Base-by-base conservation (phyloP, 2,113 vertebrate species). In the Epinephelus moara region DNA sequence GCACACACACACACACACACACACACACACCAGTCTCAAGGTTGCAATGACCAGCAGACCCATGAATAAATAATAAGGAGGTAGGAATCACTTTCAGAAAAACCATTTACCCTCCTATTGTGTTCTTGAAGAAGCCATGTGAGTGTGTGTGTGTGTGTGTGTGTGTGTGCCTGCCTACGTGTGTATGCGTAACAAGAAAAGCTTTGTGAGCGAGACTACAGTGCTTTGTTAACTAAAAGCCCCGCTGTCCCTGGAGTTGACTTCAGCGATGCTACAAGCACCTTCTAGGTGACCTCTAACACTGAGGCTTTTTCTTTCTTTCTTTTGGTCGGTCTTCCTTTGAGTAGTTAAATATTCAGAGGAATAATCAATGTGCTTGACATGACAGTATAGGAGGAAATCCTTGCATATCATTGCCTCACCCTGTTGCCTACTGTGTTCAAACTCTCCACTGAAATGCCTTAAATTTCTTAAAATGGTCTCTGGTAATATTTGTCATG, bases 31-130 rank as follows among this genome's bases (percentile, higher is more conserved):
- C 2, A 61, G 74, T 90, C 93, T 94, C 95, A 96, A 96, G 95
- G 95, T 96, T 95, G 94, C 94, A 94, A 93, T 94, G 95, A 95
- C 95, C 94, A 95, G 94, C 89, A 95, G 94, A 89, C 52, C 92
- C 93, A 96, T 96, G 94, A 96, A 96, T 96, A 95, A 96, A 95
- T 96, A 95, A 96, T 96, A 88, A 81, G 86, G 79, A 90, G 85
- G 89, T 86, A 92, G 91, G 93, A 94, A 95, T 96, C 94, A 89
- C 92, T 95, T 96, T 95, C 95, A 92, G 89, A 93, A 94, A 94
- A 95, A 93, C 89, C 94, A 95, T 95, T 96, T 95, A 95, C 88
- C 90, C 92, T 80, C 91, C 92, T 92, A 94, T 95, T 95, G 93
- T 95, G 92, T 95, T 95, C 91, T 93, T 87, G 80, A 92, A 87